These are phyloP conservation scores for Drosophila stalkeri DNA, from an alignment of 2,888 invertebrate species.

Conservation along the genomic window DNA sequence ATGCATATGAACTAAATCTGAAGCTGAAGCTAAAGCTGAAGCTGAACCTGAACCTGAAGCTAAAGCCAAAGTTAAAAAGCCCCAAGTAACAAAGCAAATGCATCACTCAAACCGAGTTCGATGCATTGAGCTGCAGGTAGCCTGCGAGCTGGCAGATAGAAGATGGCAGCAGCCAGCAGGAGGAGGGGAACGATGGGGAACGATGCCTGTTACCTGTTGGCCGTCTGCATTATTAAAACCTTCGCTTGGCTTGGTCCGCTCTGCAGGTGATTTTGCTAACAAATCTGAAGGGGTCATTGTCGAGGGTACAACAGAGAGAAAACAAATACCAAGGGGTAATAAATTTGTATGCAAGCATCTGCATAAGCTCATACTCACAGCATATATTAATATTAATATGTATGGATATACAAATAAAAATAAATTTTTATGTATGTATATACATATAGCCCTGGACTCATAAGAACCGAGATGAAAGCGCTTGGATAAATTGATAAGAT, in stretches of 20 bases:
- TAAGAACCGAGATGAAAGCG: not conserved
- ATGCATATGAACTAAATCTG: constrained; percentile 33
- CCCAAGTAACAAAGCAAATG: constrained; percentile 57
- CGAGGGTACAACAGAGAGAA: constrained; percentile 30
- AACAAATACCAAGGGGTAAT: constrained; percentile 59
- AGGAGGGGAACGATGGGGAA: not conserved
- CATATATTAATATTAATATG: constrained; percentile 13
- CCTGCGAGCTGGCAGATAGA: not conserved
- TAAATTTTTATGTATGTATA: not conserved
- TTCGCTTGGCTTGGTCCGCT: constrained; percentile 40
- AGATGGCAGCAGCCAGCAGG: not conserved
- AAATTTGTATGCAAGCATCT: constrained; percentile 54
- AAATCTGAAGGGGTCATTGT: constrained; percentile 55
- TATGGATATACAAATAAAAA: not conserved
- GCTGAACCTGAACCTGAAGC: not conserved
- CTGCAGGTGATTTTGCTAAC: constrained; percentile 79
- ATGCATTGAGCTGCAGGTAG: constrained; percentile 71
- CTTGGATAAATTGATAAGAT: constrained; percentile 1
- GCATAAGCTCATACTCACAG: constrained; percentile 24
- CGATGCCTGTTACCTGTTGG: constrained; percentile 1
- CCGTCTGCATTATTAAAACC: constrained; percentile 68
- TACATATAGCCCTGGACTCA: not conserved
- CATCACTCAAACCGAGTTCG: constrained; percentile 71
- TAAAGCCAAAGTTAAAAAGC: constrained; percentile 31
- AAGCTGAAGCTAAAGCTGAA: not conserved